These are phyloP conservation scores for Solen grandis DNA, from an alignment of 1,140 invertebrate species.

Conservation along the genomic window DNA sequence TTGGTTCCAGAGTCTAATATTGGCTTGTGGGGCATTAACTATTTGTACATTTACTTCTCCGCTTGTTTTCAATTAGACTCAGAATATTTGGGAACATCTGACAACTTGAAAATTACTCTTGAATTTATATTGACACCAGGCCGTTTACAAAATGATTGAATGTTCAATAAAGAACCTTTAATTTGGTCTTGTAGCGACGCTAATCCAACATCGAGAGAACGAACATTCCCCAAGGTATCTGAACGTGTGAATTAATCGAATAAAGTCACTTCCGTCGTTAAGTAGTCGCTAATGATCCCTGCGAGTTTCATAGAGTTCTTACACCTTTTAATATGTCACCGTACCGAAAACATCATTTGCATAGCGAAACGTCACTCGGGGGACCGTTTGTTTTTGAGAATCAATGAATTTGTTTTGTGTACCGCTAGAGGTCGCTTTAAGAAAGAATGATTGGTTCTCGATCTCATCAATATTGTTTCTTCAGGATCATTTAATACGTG, in stretches of 20 bases:
- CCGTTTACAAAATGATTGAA: slow-evolving; percentile 54
- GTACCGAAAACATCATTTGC: slow-evolving; percentile 52
- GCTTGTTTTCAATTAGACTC: slow-evolving; percentile 38
- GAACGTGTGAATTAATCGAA: slow-evolving; percentile 49
- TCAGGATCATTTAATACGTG: slow-evolving; percentile 25
- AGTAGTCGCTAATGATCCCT: slow-evolving; percentile 47
- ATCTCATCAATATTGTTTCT: slow-evolving; percentile 50
- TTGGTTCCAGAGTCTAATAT: no score
- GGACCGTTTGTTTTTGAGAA: slow-evolving; percentile 34
- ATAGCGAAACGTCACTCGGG: slow-evolving; percentile 31
- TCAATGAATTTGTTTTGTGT: slow-evolving; percentile 51
- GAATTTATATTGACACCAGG: slow-evolving; percentile 38
- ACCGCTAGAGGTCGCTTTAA: slow-evolving; percentile 19
- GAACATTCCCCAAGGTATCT: slow-evolving; percentile 43
- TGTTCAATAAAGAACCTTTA: slow-evolving; percentile 49
- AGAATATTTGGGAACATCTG: slow-evolving; percentile 14
- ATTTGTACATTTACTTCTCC: no score
- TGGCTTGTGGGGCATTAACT: no score
- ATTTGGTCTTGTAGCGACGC: slow-evolving; percentile 47
- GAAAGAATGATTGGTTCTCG: slow-evolving; percentile 33
- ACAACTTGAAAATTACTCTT: slow-evolving; percentile 30
- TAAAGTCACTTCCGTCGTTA: slow-evolving; percentile 39
- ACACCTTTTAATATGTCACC: slow-evolving; percentile 56
- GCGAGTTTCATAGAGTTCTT: slow-evolving; percentile 24
- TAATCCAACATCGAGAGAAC: slow-evolving; percentile 45